A percentile compares a stretch with the other conserved stretches of the same genome.
These are phyloP conservation scores for Ispidina lecontei DNA, from an alignment of 2,797 vertebrate species.

Conservation along the genomic window DNA sequence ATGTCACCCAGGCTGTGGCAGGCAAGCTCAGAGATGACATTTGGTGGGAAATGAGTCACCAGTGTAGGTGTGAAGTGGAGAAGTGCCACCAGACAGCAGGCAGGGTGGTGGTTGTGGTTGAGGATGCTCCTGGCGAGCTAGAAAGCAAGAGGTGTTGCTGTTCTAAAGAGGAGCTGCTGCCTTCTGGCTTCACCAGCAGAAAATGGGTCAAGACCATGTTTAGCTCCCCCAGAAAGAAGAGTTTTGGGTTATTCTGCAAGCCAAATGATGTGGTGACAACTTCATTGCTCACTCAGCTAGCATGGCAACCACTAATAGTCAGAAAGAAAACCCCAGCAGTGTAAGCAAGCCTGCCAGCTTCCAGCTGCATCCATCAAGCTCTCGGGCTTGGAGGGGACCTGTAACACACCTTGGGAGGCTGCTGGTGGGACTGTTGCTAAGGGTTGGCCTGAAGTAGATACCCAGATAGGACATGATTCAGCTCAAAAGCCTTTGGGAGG, in stretches of 20 bases:
- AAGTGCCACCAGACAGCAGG: not conserved
- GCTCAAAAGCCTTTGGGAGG: not conserved
- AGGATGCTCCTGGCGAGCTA: not conserved
- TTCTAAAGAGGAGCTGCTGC: not conserved
- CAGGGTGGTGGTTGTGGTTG: not conserved
- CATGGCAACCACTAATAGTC: not conserved
- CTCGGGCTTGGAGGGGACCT: not conserved
- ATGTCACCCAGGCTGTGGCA: not conserved
- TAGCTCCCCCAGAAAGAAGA: not conserved
- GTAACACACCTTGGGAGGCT: rapidly evolving
- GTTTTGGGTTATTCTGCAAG: not conserved
- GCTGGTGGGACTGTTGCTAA: not conserved
- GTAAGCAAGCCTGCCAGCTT: not conserved
- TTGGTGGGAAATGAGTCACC: not conserved
- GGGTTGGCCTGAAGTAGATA: not conserved
- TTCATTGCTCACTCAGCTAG: not conserved
- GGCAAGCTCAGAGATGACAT: not conserved
- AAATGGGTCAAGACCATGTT: not conserved
- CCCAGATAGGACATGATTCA: not conserved
- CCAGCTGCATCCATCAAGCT: not conserved
- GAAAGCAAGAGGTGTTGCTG: not conserved
- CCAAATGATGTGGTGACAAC: not conserved
- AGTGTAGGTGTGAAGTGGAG: rapidly evolving
- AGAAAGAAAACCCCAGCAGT: not conserved
- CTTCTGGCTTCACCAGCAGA: not conserved